Conservation (phyloP, 2,113 vertebrate species). For the Chamaea fasciata region DNA sequence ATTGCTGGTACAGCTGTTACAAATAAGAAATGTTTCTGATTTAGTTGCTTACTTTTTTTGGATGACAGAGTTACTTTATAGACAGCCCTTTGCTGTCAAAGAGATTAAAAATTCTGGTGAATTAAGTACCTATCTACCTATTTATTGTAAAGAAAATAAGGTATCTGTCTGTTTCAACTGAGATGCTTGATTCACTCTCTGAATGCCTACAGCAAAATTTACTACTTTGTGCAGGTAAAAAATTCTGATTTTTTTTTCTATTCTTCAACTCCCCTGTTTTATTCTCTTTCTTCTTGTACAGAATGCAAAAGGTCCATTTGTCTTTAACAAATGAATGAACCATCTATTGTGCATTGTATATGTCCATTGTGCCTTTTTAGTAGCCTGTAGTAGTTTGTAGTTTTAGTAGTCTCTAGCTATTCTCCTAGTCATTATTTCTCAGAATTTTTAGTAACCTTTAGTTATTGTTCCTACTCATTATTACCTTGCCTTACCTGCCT, state of each 20-base stretch:
- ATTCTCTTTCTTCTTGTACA: neutral
- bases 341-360: neutral
- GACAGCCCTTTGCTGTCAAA: neutral
- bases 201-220: neutral
- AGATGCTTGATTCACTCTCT: neutral
- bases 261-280: accelerated
- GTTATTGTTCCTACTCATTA: neutral
- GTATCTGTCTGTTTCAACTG: neutral
- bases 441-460: neutral
- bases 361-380: neutral
- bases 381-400: neutral
- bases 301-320: neutral
- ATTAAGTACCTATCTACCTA: neutral
- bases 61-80: neutral
- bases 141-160: neutral
- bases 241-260: neutral
- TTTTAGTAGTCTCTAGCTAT: neutral
- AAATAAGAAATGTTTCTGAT: neutral
- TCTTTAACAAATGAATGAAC: neutral
- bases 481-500: neutral
- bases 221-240: neutral
- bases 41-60: neutral
- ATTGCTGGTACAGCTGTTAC: neutral
- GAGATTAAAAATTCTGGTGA: neutral
- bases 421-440: neutral